Evolutionary conservation across 2,113 vertebrate genomes (phyloP).

Genomic region (Cebus imitator): DNA sequence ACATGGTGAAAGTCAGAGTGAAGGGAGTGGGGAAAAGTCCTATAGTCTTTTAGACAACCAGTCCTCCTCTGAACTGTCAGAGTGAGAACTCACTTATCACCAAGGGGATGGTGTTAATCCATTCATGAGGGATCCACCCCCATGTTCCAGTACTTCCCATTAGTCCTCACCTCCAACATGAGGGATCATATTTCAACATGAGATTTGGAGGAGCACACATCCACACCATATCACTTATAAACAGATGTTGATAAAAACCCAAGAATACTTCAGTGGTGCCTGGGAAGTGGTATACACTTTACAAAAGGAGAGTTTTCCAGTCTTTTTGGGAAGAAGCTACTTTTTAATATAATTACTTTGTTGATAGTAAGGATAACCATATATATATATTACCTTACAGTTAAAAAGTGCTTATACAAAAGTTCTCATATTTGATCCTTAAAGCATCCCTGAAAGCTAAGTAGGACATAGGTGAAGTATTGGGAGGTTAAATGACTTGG

Average conservation of each 20-base stretch:
- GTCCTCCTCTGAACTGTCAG: too few species aligned
- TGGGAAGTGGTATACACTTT: not conserved
- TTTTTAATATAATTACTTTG: conserved; percentile 10
- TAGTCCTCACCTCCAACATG: too few species aligned
- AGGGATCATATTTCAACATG: too few species aligned
- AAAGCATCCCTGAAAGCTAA: not conserved
- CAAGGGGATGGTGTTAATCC: too few species aligned
- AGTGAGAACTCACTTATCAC: too few species aligned
- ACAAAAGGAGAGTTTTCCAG: not conserved
- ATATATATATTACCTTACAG: not conserved
- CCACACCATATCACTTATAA: not conserved
- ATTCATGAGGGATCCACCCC: too few species aligned
- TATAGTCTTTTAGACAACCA: too few species aligned
- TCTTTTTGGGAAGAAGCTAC: not conserved
- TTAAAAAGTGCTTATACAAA: not conserved
- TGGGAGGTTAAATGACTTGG: not conserved
- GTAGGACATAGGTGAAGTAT: not conserved
- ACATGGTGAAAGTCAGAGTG: too few species aligned
- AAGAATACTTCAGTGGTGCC: not conserved
- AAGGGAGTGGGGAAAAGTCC: too few species aligned
- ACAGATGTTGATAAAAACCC: conserved; percentile 20
- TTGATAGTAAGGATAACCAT: not conserved
- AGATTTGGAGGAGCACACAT: too few species aligned
- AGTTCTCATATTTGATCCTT: not conserved
- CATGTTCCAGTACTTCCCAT: too few species aligned